Evolutionary conservation across 2,113 vertebrate species (phyloP), one percentile per base, ranked within the genome.

Genomic region (Phaethornis superciliosus): DNA sequence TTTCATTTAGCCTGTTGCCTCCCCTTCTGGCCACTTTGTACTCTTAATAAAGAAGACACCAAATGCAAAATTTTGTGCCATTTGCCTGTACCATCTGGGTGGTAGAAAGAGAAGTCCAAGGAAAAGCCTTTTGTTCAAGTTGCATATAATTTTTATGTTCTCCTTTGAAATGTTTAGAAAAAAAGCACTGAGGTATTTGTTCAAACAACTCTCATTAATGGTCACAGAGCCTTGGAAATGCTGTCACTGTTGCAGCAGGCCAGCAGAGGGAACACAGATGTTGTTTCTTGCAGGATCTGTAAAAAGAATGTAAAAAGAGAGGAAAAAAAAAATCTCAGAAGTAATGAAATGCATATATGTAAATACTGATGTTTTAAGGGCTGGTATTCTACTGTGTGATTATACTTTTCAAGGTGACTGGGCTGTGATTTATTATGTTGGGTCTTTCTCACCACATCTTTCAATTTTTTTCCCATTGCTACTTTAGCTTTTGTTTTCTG

Each of bases 241-340:
- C 2, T 27, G 87, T 85, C 68, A 82, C 35, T 51, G 59, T 54
- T 89, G 4, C 4, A 54, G 81, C 88, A 80, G 85, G 52, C 92
- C 88, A 93, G 88, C 82, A 93, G 94, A 95, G 94, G 94, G 85
- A 93, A 91, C 79, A 93, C 55, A 17, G 26, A 59, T 26, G 22
- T 78, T 33, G 64, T 79, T 82, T 69, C 80, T 90, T 77, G 26
- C 51, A 59, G 59, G 28, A 85, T 52, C 59, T 23, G 0, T 68
- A 69, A 51, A 78, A 93, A 49, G 71, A 74, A 63, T 15, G 19
- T 2, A 5, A 58, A 60, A 54, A 17, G 44, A 35, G 11, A 40
- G 13, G 13, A n/a, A 51, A 5, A 24, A 51, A 55, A 33, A n/a
- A 49, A 40, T 30, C 49, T 58, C 54, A 32, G 33, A 21, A 63